A percentile compares a stretch with the other conserved stretches of the same genome.
phyloP scores from a whole-genome alignment of 2,888 invertebrate species.

The Mythimna albipuncta region DNA sequence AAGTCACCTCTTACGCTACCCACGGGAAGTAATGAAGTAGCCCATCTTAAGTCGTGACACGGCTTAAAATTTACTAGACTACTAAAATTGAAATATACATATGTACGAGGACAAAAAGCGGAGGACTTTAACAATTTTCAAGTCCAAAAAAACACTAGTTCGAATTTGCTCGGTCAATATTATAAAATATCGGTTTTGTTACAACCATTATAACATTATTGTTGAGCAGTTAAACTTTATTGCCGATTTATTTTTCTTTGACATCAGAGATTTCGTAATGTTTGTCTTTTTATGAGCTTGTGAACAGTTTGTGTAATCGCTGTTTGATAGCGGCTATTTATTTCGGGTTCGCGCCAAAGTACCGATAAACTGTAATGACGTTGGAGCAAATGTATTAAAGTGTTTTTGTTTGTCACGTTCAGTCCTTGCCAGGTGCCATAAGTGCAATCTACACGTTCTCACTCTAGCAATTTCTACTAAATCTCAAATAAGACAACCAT shows the following conservation, averaged over 20 bases:
- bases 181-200: slow-evolving; percentile 66
- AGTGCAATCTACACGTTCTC: slow-evolving; percentile 34
- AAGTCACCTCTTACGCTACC: slow-evolving; percentile 16
- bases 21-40: slow-evolving; percentile 23
- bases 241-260: slow-evolving; percentile 84
- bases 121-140: slow-evolving; percentile 6
- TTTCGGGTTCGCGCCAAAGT: slow-evolving; percentile 79
- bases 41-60: slow-evolving; percentile 1
- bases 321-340: slow-evolving; percentile 86
- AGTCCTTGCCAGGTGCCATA: slow-evolving; percentile 45
- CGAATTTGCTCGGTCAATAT: slow-evolving; percentile 45
- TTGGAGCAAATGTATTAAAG: slow-evolving; percentile 77
- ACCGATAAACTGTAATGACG: slow-evolving; percentile 83
- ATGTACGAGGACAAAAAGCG: neutral
- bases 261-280: slow-evolving; percentile 84
- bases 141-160: slow-evolving; percentile 1
- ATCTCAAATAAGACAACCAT: neutral
- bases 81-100: slow-evolving; percentile 14
- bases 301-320: slow-evolving; percentile 86
- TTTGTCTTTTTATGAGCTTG: slow-evolving; percentile 84
- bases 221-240: slow-evolving; percentile 79
- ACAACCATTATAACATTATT: slow-evolving; percentile 75
- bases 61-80: neutral
- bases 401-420: slow-evolving; percentile 71
- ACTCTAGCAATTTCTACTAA: neutral